Evolutionary conservation across 2,113 vertebrate genomes (phyloP), one percentile per base, ranked within the genome.

Genomic region (Lontra canadensis): DNA sequence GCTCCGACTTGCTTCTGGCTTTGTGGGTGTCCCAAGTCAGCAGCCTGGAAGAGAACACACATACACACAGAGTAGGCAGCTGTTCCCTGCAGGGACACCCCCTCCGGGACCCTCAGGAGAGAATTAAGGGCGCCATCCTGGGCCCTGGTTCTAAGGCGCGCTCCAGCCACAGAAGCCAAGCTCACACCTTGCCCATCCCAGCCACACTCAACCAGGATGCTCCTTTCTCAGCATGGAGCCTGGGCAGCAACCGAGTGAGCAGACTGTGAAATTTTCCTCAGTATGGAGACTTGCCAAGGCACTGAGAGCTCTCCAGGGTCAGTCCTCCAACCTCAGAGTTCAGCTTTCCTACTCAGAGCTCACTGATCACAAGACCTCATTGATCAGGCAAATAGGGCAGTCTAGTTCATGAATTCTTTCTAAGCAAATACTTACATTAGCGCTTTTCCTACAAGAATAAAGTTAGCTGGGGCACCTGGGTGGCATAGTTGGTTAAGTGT

Each of bases 1-100:
- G 52, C 34, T 91, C 71, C 42, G 0, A 31, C 23, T 71, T 49
- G 25, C 80, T 73, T 69, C 78, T 14, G 29, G 81, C 47, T 69
- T 44, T 18, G 42, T 47, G 18, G 55, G 59, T 14, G 47, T 74
- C 36, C 31, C 6, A 3, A 20, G n/a, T 36, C 23, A 42, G 80
- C 31, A 10, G 86, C 95, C 98, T 98, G 80, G 6, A 98, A 95
- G 39, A 90, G 23, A n/a, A 90, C 31, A 96, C 3, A 90, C n/a
- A 87, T 6, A 88, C 29, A 85, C 29, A 78, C 9, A 69, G 21
- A 34, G 29, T 79, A 4, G 29, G 81, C 1, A 5, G 11, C 29
- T 23, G 49, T 3, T 18, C 21, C 26, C 92, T 31, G 9, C 18
- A 67, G 31, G 21, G 83, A 67, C 26, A 36, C 10, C 20, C 10